Conservation (phyloP, 53 echinoderm and acorn worm species). For the Echinometra lucunter region DNA sequence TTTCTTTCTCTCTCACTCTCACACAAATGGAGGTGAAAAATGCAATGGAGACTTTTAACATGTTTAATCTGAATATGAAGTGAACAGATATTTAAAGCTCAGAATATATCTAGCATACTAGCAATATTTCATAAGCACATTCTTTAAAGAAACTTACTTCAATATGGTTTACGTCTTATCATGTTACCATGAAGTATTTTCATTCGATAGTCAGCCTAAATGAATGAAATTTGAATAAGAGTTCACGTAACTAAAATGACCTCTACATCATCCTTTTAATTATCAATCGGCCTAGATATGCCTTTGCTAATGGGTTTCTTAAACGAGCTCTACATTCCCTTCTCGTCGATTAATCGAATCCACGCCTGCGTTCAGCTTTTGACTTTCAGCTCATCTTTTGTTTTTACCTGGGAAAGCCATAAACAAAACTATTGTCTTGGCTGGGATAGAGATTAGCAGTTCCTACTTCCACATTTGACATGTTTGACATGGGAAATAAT, state of each 20-base stretch:
- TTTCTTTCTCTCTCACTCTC: no score
- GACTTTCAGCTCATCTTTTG: slow-evolving; percentile 19
- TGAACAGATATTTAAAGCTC: no score
- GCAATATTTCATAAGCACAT: no score
- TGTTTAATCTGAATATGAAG: no score
- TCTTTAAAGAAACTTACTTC: no score
- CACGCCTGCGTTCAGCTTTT: background rate
- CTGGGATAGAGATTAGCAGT: background rate
- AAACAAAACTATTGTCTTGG: background rate
- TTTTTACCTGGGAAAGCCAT: slow-evolving; percentile 3
- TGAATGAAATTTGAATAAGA: no score
- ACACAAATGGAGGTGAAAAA: no score
- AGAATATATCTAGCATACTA: no score
- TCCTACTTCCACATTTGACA: slow-evolving; percentile 50
- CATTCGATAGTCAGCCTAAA: no score
- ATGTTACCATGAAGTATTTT: no score
- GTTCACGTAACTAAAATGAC: background rate
- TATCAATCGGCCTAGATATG: background rate
- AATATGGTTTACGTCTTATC: no score
- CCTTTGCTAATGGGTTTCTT: background rate
- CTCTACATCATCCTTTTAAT: background rate
- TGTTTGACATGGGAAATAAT: background rate
- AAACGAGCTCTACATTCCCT: slow-evolving; percentile 11
- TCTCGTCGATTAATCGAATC: background rate
- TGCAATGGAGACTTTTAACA: no score